Conservation (phyloP, 2,888 invertebrate species). For the Tetranychus piercei region DNA sequence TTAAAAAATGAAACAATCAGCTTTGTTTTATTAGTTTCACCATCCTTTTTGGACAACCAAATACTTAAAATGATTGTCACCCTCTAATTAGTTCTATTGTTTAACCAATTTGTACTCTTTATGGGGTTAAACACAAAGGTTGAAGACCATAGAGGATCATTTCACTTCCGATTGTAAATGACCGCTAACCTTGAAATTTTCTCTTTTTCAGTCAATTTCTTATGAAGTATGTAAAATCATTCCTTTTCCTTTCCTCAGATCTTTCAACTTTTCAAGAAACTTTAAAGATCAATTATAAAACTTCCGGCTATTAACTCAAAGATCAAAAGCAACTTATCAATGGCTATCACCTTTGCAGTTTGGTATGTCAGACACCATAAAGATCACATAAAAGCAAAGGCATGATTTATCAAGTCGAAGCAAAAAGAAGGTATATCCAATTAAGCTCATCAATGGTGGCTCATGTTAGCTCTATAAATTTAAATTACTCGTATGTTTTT, state of each 20-base stretch:
- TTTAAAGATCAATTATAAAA: not conserved
- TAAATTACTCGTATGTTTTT: too few relatives aligned
- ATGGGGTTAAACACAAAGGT: not conserved
- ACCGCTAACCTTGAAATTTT: not conserved
- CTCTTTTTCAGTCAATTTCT: not conserved
- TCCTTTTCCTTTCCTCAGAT: not conserved
- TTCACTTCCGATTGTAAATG: constrained; percentile 1
- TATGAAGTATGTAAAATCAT: not conserved
- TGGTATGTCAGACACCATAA: too few relatives aligned
- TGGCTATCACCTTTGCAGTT: too few relatives aligned
- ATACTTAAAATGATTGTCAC: not conserved
- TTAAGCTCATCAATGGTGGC: too few relatives aligned
- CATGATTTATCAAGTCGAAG: too few relatives aligned
- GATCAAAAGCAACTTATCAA: not conserved
- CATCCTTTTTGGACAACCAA: not conserved
- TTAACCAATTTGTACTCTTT: not conserved
- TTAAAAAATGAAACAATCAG: not conserved
- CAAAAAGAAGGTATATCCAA: too few relatives aligned
- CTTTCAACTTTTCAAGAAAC: not conserved
- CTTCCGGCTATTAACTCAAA: not conserved
- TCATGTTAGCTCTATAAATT: too few relatives aligned
- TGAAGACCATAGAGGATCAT: not conserved
- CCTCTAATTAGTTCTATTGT: not conserved
- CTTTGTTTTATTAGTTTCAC: not conserved
- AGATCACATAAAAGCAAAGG: too few relatives aligned